Evolutionary conservation across 2,888 invertebrate species (phyloP).

Genomic region (Nemotelus pantherinus): DNA sequence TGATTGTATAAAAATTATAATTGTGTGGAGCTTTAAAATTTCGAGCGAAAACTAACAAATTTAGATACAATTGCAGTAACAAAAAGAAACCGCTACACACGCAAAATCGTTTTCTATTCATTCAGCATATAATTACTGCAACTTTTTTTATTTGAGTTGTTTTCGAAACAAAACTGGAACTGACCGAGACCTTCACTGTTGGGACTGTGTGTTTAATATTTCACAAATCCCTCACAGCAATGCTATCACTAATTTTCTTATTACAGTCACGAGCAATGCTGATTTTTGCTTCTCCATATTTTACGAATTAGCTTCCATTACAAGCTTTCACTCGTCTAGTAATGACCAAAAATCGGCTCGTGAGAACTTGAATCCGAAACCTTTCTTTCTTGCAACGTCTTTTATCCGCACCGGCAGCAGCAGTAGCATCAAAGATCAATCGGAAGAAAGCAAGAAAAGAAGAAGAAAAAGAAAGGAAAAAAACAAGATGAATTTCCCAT

Average conservation of each 20-base stretch:
- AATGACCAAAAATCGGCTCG: conserved; percentile 21
- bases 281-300: conserved; percentile 5
- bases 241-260: neutral
- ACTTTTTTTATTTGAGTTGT: neutral
- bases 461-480: conserved; percentile 16
- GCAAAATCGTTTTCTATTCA: conserved; percentile 6
- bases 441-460: conserved; percentile 7
- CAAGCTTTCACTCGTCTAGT: conserved; percentile 31
- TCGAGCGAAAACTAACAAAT: too few species aligned
- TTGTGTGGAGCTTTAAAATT: too few species aligned
- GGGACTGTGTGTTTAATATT: neutral
- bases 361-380: conserved; percentile 25
- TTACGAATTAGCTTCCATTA: neutral
- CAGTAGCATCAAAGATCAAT: conserved; percentile 16
- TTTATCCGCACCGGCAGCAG: too few species aligned
- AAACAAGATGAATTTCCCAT: conserved; percentile 20
- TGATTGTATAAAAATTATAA: too few species aligned
- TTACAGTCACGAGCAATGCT: neutral
- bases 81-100: conserved; percentile 14
- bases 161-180: conserved; percentile 31
- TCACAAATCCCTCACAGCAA: too few species aligned
- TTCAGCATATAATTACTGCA: conserved; percentile 33
- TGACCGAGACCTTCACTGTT: conserved; percentile 42
- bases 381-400: conserved; percentile 15
- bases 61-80: too few species aligned